Base-by-base conservation (phyloP, 2,113 vertebrate species). In the Himantopus leucocephalus region DNA sequence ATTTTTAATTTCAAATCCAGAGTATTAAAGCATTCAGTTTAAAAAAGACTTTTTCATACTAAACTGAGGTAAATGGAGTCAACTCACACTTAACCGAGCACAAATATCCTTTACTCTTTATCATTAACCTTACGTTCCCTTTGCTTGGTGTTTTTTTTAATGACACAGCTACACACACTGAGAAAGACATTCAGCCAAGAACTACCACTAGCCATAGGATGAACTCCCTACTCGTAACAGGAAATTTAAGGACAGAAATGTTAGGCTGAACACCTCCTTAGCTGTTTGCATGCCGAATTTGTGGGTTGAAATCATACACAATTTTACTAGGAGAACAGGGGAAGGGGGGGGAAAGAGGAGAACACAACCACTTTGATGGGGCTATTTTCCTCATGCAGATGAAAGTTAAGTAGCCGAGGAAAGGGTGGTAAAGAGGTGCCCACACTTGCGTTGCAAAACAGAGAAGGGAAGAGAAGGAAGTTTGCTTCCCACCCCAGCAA, bases 151-250 rank as follows among this genome's bases (percentile, higher is more conserved):
- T 34, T 1, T 39, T 64, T 55, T 56, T 45, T 2, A 45, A 60
- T 32, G 29, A 48, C n/a, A 73, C 10, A 92, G 47, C 45, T 27
- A 43, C 23, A 75, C 2, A 55, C 4, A 58, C 3, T 26, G 23
- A 79, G 35, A 89, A 53, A 50, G 12, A 50, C 22, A 48, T 37
- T 77, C 67, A 83, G 63, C 22, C 53, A 83, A 52, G 63, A 70
- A 12, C 21, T 50, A 63, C 20, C 20, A 52, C 1, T 27, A 34
- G 12, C 13, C 62, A 48, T 8, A n/a, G 0, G 4, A 48, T 2
- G 5, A 77, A 52, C n/a, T 73, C 14, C 17, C 11, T 23, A 41
- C 9, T 56, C 6, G 0, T 3, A 59, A 70, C 0, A 76, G 41
- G n/a, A 77, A 82, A 77, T 32, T 55, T 43, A 55, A 80, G 47